These are phyloP conservation scores for Crotalus viridis DNA, from an alignment of 2,113 vertebrate species.

Conservation along the genomic window DNA sequence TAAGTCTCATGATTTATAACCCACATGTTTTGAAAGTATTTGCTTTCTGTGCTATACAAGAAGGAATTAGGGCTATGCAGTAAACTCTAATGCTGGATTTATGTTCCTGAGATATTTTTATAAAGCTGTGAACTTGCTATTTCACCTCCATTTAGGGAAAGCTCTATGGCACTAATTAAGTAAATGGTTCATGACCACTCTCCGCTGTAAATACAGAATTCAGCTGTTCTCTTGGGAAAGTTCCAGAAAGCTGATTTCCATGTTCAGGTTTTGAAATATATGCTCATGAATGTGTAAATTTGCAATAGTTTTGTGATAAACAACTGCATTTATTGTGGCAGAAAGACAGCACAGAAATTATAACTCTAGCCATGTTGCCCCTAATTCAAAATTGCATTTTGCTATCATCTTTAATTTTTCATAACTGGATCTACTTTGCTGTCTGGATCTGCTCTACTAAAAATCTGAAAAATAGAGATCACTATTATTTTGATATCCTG, in stretches of 20 bases:
- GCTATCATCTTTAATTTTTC: neutral
- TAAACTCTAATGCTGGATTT: neutral
- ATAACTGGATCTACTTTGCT: neutral
- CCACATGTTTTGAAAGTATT: neutral
- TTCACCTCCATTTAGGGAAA: neutral
- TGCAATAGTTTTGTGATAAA: neutral
- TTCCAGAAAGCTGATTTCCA: neutral
- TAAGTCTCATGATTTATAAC: neutral
- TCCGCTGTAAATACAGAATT: neutral
- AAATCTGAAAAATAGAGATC: neutral
- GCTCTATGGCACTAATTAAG: neutral
- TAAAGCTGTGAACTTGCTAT: neutral
- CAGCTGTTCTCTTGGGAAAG: neutral
- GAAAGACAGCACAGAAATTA: neutral
- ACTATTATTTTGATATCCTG: neutral
- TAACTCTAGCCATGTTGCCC: neutral
- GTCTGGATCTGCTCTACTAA: neutral
- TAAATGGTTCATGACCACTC: neutral
- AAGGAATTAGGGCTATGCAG: neutral
- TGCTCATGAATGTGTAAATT: neutral
- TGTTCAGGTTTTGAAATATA: neutral
- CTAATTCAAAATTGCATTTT: neutral
- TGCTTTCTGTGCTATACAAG: neutral
- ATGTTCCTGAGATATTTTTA: neutral
- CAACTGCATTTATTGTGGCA: neutral